phyloP scores from a whole-genome alignment of 1,140 invertebrate genomes.

The Zaprionus inermis region DNA sequence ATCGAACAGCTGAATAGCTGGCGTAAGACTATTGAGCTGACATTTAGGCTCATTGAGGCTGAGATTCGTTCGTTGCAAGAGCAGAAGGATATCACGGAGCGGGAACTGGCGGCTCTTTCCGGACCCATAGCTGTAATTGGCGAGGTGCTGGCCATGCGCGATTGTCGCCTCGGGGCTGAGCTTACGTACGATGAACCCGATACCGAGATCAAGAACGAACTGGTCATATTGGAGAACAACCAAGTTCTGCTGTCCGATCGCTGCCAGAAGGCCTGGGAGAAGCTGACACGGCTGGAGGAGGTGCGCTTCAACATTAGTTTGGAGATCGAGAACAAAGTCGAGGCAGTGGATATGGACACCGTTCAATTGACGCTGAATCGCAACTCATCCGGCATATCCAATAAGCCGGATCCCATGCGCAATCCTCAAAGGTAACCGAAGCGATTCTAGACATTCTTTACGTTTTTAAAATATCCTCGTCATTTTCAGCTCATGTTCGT shows the following conservation, averaged over 20 bases:
- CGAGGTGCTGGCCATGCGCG: constrained; percentile 92
- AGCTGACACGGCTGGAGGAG: constrained; percentile 92
- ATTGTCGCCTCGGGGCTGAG: constrained; percentile 90
- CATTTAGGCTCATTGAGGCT: constrained; percentile 87
- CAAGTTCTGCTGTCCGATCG: constrained; percentile 90
- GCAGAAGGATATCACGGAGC: constrained; percentile 91
- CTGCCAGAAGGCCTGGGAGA: constrained; percentile 92
- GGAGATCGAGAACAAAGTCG: constrained; percentile 93
- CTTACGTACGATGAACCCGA: constrained; percentile 93
- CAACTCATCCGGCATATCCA: constrained; percentile 91
- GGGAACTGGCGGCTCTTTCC: constrained; percentile 90
- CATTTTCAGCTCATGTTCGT: constrained; percentile 86
- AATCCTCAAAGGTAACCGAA: constrained; percentile 89
- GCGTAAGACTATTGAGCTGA: constrained; percentile 89
- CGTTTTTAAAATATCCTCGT: background rate
- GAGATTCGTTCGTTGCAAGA: constrained; percentile 90
- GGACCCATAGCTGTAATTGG: constrained; percentile 90
- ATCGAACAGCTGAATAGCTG: constrained; percentile 91
- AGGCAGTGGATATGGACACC: constrained; percentile 91
- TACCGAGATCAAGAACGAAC: constrained; percentile 92
- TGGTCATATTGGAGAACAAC: constrained; percentile 90
- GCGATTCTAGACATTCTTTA: background rate
- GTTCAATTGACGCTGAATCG: constrained; percentile 91
- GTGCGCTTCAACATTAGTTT: constrained; percentile 90
- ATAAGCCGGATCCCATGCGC: constrained; percentile 91